Base-by-base conservation (phyloP, 2,888 invertebrate species). In the Chesias legatella region DNA sequence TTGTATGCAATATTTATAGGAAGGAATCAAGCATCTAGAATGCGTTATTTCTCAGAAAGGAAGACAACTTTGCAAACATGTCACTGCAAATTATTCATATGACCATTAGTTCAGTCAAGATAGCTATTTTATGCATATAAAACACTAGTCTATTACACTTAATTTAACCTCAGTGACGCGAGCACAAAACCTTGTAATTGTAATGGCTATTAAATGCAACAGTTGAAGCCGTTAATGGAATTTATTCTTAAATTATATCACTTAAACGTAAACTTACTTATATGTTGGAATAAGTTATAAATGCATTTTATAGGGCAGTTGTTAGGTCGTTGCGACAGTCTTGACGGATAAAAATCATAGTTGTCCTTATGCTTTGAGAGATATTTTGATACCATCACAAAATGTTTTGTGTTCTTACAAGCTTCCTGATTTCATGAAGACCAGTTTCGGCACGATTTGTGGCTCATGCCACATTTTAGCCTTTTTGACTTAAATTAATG, bases 1-100 rank as follows among this genome's bases (percentile, higher is more conserved):
- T 41, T 29, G 24, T 41, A 25, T 38, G 41, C 52, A 45, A 54
- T 67, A 69, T 73, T 64, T 73, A 72, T 71, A 71, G 41, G 43
- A 45, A 51, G 28, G 13, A 40, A 47, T 35, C 46, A 26, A 54
- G 48, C 33, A 41, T 50, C 28, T 36, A 30, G 43, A 52, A 43
- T 42, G 10, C 29, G 33, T 38, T 56, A 53, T 43, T 63, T 51
- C 58, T 54, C 17, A 50, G 57, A 58, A 60, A 40, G 53, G 48
- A 52, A 54, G 30, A 40, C 33, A 51, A 51, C 44, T 53, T 54
- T 48, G 55, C 56, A 60, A 56, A 51, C 56, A 66, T 69, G 61
- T 58, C 61, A 39, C 29, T 50, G 39, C 41, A 52, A 47, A 60
- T 63, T 59, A 67, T 55, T 37, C 47, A 43, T 37, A 35, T 52